Evolutionary conservation across 1,140 invertebrate genomes (phyloP).

Genomic region (Mactra quadrangularis): DNA sequence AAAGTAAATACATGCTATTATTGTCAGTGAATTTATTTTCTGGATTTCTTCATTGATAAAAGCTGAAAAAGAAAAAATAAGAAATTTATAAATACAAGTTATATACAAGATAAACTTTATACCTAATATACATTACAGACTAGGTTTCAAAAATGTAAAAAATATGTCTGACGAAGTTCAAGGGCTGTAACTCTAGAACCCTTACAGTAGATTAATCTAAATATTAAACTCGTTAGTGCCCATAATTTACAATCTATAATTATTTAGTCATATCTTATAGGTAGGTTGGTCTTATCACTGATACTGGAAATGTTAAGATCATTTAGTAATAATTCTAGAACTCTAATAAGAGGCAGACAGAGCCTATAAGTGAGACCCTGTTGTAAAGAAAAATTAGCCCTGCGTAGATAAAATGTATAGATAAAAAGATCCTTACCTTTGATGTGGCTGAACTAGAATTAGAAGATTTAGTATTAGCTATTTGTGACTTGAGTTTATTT

Average conservation of each 20-base stretch:
- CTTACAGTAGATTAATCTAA: too few relatives aligned
- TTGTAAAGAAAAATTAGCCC: neutral
- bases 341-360: too few relatives aligned
- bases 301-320: too few relatives aligned
- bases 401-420: too few relatives aligned
- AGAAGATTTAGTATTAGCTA: constrained; percentile 62
- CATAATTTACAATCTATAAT: too few relatives aligned
- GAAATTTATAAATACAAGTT: neutral
- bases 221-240: too few relatives aligned
- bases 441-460: constrained; percentile 46
- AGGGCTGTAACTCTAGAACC: too few relatives aligned
- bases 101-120: neutral
- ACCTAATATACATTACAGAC: neutral
- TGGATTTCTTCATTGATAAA: constrained; percentile 37
- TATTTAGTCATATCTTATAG: too few relatives aligned
- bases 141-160: neutral
- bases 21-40: neutral
- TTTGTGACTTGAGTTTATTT: constrained; percentile 80
- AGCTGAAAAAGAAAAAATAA: constrained; percentile 18
- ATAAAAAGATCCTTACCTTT: constrained; percentile 28
- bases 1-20: neutral
- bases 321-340: too few relatives aligned
- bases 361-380: too few relatives aligned
- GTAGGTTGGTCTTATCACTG: too few relatives aligned
- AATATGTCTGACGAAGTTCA: neutral